Evolutionary conservation across 1,140 invertebrate genomes (phyloP).

Genomic region (Magallana ariakensis): DNA sequence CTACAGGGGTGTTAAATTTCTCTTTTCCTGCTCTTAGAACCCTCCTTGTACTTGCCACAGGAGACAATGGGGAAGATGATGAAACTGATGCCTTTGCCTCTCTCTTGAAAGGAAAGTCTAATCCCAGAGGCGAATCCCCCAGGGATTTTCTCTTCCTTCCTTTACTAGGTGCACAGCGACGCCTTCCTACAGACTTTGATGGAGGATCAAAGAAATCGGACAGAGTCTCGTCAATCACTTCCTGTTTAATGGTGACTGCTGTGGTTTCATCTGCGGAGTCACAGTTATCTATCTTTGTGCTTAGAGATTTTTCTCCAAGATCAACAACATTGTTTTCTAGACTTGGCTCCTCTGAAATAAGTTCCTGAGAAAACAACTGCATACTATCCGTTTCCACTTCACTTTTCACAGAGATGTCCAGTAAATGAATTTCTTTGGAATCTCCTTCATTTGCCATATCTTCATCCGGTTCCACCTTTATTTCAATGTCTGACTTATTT

Average conservation of each 20-base stretch:
- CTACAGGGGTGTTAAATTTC: conserved; percentile 50
- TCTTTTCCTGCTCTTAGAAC: neutral
- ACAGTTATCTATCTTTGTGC: neutral
- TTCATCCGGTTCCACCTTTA: neutral
- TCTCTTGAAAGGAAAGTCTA: neutral
- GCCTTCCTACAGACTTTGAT: conserved; percentile 53
- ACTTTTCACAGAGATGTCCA: neutral
- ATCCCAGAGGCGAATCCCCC: neutral
- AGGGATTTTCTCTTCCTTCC: conserved; percentile 49
- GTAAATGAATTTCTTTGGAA: neutral
- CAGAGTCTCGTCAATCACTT: conserved; percentile 56
- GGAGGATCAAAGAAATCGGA: conserved; percentile 69
- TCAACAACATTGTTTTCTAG: neutral
- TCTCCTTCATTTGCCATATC: neutral
- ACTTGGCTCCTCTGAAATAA: neutral
- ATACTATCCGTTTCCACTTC: conserved; percentile 32
- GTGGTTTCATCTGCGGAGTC: neutral
- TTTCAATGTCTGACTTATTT: neutral
- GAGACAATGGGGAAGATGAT: neutral
- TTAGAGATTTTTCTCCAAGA: neutral
- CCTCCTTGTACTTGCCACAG: no score
- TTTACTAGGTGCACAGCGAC: conserved; percentile 58
- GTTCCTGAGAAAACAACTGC: conserved; percentile 49
- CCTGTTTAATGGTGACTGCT: conserved; percentile 4
- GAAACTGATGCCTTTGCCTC: neutral